Evolutionary conservation across 2,113 vertebrate species (phyloP), one percentile per base, ranked within the genome.

Genomic region (Theropithecus gelada): DNA sequence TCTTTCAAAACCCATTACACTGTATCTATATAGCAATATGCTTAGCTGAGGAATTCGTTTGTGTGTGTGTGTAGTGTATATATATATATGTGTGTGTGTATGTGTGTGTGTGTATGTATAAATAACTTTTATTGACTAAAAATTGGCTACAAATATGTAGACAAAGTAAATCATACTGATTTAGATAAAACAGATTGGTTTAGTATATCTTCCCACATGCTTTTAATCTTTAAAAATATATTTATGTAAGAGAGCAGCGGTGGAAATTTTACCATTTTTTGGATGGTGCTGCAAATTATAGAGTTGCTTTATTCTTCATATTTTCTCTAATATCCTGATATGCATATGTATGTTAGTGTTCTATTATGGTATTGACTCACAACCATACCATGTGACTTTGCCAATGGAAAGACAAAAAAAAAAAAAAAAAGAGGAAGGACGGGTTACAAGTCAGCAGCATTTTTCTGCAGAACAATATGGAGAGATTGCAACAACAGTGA

Each of bases 401-500:
- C 7, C 6, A 79, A 40, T 76, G 38, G 6, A 68, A 52, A 70
- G 1, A 16, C 20, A 32, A 14, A 27, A 18, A 23, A 48, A 48
- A 45, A 45, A 38, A 48, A 48, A 48, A 75, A 57, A 14, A 17
- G 27, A n/a, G 27, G 12, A 25, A 43, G 6, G 30, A 20, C 84
- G 13, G 35, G 50, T 90, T 57, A 50, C 25, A 94, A 88, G 64
- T 82, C 75, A 93, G 79, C 22, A 90, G 40, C 61, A 90, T 73
- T 92, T 94, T 95, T 94, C 78, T 90, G 38, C 90, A 70, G 81
- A 64, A 96, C 76, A 93, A 88, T 82, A 72, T 27, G 1, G 30
- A 83, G 66, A 72, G 93, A 93, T 93, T 72, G 61, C 27, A 64
- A 90, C 27, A 96, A 32, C 5, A 90, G 61, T 55, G 76, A 73